Evolutionary conservation across 2,797 vertebrate genomes (phyloP).

Genomic region (Antrozous pallidus): DNA sequence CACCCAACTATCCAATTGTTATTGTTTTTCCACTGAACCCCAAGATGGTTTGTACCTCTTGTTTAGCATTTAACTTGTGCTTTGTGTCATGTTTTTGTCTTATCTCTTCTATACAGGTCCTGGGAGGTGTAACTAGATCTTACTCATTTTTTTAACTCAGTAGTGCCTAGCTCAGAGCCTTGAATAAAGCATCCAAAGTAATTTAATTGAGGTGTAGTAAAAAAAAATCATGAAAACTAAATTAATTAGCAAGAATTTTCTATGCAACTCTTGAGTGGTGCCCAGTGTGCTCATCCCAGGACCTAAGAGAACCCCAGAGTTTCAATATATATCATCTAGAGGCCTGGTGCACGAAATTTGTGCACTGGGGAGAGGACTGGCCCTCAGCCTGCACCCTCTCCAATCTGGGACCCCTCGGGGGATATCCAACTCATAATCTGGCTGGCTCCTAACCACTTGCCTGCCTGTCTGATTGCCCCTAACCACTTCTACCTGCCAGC

Average conservation of each 20-base stretch:
- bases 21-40: not conserved
- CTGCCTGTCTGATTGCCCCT: too few species aligned
- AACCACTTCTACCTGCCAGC: too few species aligned
- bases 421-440: too few species aligned
- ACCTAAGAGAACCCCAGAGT: not conserved
- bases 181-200: not conserved
- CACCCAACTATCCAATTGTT: not conserved
- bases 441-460: too few species aligned
- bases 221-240: not conserved
- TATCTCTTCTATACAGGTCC: not conserved
- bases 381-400: too few species aligned
- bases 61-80: not conserved
- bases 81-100: not conserved
- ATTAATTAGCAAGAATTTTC: not conserved
- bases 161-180: not conserved
- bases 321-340: not conserved
- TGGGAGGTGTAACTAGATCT: not conserved
- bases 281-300: not conserved
- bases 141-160: not conserved
- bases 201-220: not conserved
- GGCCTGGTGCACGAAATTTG: too few species aligned
- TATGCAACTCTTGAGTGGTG: not conserved
- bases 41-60: not conserved
- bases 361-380: too few species aligned
- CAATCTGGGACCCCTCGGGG: too few species aligned